Base-by-base conservation (phyloP, 2,113 vertebrate species). In the Istiophorus platypterus region DNA sequence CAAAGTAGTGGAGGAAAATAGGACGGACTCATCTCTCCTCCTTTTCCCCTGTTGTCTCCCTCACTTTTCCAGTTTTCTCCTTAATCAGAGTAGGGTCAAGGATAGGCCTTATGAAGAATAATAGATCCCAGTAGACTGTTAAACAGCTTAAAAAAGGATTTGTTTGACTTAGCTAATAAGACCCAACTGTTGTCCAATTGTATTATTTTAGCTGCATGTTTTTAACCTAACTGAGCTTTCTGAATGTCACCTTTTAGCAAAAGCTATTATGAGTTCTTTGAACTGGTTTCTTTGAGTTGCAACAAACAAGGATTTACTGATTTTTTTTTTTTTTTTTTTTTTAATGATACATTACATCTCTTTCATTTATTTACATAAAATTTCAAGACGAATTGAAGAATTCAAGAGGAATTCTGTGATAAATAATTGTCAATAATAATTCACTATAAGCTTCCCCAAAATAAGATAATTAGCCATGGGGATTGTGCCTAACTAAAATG, bases 31-130 rank as follows among this genome's bases (percentile, higher is more conserved):
- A 17, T 42, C 20, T 20, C 15, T 49, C 22, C 39, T 42, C 12
- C 17, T 65, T 10, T 13, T 52, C 22, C 18, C 26, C 9, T 67
- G 5, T 27, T 22, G 45, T 51, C 22, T 26, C 10, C 10, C 22
- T 45, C 65, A 29, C 66, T 57, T 41, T 27, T 76, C 17, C 29
- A 62, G 31, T 41, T 59, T 66, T 72, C 27, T 81, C 24, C n/a
- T n/a, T 14, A n/a, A 5, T 41, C 68, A 41, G 20, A 51, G 52
- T 14, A 18, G 14, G 57, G 18, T 66, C 45, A 39, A 3, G 1
- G 8, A 45, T 42, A 51, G 31, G 1, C 10, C 10, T 67, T 24
- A 37, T 37, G 14, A 26, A 17, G 22, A 56, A 8, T 9, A 61
- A 52, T 22, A 63, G 12, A 20, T 34, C 45, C 9, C 54, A 52